phyloP scores from a whole-genome alignment of 2,797 vertebrate genomes.

The Megaceryle alcyon region DNA sequence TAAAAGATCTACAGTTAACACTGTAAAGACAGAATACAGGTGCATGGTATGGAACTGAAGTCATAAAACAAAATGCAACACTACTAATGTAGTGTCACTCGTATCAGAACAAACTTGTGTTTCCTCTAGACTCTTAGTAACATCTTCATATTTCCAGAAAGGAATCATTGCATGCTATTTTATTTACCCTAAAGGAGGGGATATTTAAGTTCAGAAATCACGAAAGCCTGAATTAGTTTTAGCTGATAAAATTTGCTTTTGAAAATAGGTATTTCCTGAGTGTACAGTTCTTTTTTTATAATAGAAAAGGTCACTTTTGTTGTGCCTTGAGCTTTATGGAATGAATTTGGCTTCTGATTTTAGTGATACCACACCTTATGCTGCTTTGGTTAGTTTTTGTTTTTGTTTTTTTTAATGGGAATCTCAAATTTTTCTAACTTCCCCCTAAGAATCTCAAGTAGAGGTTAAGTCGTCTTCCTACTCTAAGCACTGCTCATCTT shows the following conservation, averaged over 20 bases:
- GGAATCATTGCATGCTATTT: neutral
- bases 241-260: neutral
- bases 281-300: slow-evolving; percentile 6
- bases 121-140: neutral
- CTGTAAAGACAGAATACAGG: neutral
- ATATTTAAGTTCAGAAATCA: neutral
- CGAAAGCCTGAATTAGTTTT: neutral
- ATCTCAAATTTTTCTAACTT: neutral
- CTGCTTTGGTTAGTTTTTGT: neutral
- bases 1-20: neutral
- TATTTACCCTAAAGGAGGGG: neutral
- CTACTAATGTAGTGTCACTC: neutral
- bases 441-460: neutral
- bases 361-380: neutral
- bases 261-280: neutral
- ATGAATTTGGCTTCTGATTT: neutral
- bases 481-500: slow-evolving; percentile 4
- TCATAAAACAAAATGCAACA: neutral
- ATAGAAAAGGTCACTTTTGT: neutral
- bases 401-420: neutral
- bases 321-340: neutral
- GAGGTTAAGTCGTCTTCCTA: neutral
- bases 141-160: neutral
- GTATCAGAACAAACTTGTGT: neutral
- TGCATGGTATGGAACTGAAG: neutral